phyloP scores from a whole-genome alignment of 2,797 vertebrate species.

The Danio kyathit region DNA sequence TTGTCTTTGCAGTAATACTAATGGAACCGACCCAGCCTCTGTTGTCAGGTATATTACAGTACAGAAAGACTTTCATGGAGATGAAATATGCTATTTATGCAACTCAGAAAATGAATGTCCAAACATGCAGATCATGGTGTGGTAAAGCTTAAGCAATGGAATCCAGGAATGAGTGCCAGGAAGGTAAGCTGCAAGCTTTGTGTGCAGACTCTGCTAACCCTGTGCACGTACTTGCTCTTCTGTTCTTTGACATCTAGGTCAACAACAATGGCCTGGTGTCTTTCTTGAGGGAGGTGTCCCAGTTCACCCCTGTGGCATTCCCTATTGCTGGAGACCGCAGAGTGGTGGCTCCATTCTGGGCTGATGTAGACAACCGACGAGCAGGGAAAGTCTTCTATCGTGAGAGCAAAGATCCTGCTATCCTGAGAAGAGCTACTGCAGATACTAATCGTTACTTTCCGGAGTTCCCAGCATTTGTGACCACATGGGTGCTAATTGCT shows the following conservation, averaged over 20 bases:
- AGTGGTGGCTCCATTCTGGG: constrained; percentile 96
- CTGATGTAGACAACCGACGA: constrained; percentile 93
- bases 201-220: constrained; percentile 19
- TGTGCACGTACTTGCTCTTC: constrained; percentile 21
- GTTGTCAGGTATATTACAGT: background rate
- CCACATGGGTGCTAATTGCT: constrained; percentile 90
- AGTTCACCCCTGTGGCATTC: constrained; percentile 96
- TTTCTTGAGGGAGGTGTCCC: constrained; percentile 96
- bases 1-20: constrained; percentile 9
- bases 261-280: constrained; percentile 98
- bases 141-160: constrained; percentile 28
- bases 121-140: constrained; percentile 26
- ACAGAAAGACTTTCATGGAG: constrained; percentile 18
- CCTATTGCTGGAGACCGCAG: constrained; percentile 95
- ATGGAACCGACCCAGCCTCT: constrained; percentile 10
- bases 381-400: constrained; percentile 90
- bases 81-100: constrained; percentile 36
- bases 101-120: constrained; percentile 24
- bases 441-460: constrained; percentile 89
- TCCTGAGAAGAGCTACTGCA: constrained; percentile 81
- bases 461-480: constrained; percentile 85
- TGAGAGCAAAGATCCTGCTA: constrained; percentile 83
- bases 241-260: constrained; percentile 78
- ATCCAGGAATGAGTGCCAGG: constrained; percentile 11
- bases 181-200: constrained; percentile 21